These are phyloP conservation scores for Cichladusa arquata DNA, from an alignment of 2,113 vertebrate species.

Conservation along the genomic window DNA sequence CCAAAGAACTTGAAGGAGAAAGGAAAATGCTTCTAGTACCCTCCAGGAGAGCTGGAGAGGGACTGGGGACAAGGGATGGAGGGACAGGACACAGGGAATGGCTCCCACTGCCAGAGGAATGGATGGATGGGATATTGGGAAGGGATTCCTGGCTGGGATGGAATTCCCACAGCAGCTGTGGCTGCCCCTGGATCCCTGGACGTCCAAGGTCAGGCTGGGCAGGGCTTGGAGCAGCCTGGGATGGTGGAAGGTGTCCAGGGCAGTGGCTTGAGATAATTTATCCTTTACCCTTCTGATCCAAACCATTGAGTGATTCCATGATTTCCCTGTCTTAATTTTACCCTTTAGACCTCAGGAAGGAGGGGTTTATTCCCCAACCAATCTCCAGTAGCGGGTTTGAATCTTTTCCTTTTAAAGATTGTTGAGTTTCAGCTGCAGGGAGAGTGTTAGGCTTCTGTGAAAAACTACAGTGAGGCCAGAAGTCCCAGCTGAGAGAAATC, in stretches of 20 bases:
- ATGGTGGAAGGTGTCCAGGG: rapidly evolving
- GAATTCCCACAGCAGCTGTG: background rate
- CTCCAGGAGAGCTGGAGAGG: background rate
- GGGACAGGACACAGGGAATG: background rate
- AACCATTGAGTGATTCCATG: background rate
- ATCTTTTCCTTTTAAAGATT: background rate
- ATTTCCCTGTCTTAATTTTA: background rate
- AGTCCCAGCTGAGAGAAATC: background rate
- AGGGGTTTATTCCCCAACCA: background rate
- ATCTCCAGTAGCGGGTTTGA: background rate
- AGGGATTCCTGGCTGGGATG: no score
- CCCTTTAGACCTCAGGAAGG: background rate
- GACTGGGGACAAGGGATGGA: background rate
- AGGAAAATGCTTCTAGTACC: background rate
- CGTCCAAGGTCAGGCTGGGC: rapidly evolving
- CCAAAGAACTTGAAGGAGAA: background rate
- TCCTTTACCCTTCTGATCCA: background rate
- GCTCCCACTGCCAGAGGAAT: background rate
- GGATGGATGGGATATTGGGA: background rate
- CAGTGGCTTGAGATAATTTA: background rate
- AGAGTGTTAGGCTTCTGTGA: rapidly evolving
- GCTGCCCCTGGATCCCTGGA: background rate
- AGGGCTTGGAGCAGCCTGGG: background rate
- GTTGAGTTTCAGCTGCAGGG: background rate
- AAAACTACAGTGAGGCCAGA: background rate